Evolutionary conservation across 2,113 vertebrate genomes (phyloP).

Genomic region (Sprattus sprattus): DNA sequence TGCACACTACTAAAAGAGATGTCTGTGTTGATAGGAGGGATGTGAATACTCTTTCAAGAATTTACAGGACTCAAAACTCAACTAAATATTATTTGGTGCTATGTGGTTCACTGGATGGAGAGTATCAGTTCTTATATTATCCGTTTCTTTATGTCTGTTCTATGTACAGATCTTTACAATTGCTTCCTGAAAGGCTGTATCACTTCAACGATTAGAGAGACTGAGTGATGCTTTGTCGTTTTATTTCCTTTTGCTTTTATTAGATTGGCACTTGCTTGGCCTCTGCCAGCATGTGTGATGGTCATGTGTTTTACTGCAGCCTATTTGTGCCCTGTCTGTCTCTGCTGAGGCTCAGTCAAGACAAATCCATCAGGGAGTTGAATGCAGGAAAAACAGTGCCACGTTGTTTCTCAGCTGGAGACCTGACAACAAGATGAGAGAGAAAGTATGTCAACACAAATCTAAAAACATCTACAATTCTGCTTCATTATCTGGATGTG

Average conservation of each 20-base stretch:
- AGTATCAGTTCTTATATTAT: conserved; percentile 94
- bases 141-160: conserved; percentile 89
- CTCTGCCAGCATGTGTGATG: conserved; percentile 86
- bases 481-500: background rate
- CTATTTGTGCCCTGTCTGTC: conserved; percentile 82
- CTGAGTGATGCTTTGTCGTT: conserved; percentile 66
- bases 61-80: conserved; percentile 85
- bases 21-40: conserved; percentile 24
- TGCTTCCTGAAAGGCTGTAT: conserved; percentile 98
- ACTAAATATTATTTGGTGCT: conserved; percentile 92
- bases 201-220: conserved; percentile 82
- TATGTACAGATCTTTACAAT: conserved; percentile 99
- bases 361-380: conserved; percentile 91
- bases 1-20: conserved; percentile 65
- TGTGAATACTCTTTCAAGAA: conserved; percentile 73
- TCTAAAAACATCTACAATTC: background rate
- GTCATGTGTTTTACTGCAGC: conserved; percentile 89
- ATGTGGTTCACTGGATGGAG: conserved; percentile 83
- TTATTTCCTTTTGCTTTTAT: conserved; percentile 45
- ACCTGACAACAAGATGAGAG: conserved; percentile 72
- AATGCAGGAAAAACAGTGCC: conserved; percentile 97
- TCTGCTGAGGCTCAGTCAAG: conserved; percentile 87
- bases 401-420: conserved; percentile 92
- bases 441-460: conserved; percentile 1
- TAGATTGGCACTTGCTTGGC: conserved; percentile 95